These are phyloP conservation scores for Theretra japonica DNA, from an alignment of 2,888 invertebrate species.

Conservation along the genomic window DNA sequence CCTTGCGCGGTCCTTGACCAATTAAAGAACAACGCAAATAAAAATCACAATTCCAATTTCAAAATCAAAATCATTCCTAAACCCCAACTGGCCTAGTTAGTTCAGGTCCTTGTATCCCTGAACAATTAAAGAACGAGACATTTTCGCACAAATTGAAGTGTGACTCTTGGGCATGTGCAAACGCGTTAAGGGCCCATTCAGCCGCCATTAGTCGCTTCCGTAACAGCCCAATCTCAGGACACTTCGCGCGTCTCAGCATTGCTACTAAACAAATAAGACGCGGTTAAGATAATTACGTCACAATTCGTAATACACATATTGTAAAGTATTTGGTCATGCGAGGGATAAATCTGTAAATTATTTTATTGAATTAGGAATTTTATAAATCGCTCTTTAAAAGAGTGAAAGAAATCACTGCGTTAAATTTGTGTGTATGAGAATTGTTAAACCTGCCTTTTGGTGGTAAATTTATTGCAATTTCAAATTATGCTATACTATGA, in stretches of 20 bases:
- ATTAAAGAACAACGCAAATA: too few relatives aligned
- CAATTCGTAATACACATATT: background rate
- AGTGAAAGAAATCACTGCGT: too few relatives aligned
- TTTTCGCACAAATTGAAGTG: constrained; percentile 1
- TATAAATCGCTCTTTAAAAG: too few relatives aligned
- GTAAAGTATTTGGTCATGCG: background rate
- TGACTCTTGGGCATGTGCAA: constrained; percentile 24
- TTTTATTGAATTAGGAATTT: background rate
- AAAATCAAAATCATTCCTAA: background rate
- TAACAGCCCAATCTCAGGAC: constrained; percentile 30
- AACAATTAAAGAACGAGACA: constrained; percentile 15
- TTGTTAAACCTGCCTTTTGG: too few relatives aligned
- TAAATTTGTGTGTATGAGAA: too few relatives aligned
- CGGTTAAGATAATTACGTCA: background rate
- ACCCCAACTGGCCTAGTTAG: background rate
- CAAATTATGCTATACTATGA: too few relatives aligned
- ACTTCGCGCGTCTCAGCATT: background rate
- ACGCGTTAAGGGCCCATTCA: constrained; percentile 7
- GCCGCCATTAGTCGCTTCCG: constrained; percentile 13
- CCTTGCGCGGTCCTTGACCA: too few relatives aligned
- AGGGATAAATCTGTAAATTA: background rate
- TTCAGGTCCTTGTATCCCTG: too few relatives aligned
- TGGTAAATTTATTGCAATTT: too few relatives aligned
- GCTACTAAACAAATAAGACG: background rate
- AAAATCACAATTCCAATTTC: too few relatives aligned